phyloP scores from a whole-genome alignment of 35 echinoderm and acorn worm genomes.

The Antedon bifida region DNA sequence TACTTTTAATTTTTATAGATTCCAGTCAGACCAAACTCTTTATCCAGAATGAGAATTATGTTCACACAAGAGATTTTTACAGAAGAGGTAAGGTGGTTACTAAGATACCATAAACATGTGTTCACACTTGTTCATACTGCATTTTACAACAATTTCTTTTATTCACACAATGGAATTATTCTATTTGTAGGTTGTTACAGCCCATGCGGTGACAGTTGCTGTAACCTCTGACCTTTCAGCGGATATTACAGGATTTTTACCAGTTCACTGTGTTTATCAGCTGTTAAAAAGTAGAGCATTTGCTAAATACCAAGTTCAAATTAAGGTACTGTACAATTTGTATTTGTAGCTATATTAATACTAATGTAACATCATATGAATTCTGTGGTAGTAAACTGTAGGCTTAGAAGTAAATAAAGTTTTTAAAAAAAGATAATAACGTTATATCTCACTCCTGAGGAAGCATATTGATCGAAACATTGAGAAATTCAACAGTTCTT shows the following conservation, averaged over 20 bases:
- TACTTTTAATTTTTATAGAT: slow-evolving; percentile 35
- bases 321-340: slow-evolving; percentile 40
- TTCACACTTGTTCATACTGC: neutral
- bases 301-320: slow-evolving; percentile 78
- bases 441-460: too few species aligned
- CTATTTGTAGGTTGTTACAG: slow-evolving; percentile 72
- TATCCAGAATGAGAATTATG: slow-evolving; percentile 77
- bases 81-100: slow-evolving; percentile 51
- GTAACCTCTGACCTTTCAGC: slow-evolving; percentile 69
- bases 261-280: slow-evolving; percentile 92
- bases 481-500: too few species aligned
- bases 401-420: too few species aligned
- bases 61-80: slow-evolving; percentile 99
- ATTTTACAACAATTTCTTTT: too few species aligned
- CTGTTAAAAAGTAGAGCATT: slow-evolving; percentile 85
- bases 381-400: too few species aligned
- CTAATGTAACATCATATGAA: too few species aligned
- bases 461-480: too few species aligned
- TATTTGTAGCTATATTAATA: too few species aligned
- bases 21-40: slow-evolving; percentile 68
- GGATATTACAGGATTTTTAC: slow-evolving; percentile 68
- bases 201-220: slow-evolving; percentile 89
- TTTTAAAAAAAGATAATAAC: too few species aligned
- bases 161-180: too few species aligned
- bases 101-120: neutral